Evolutionary conservation across 2,113 vertebrate genomes (phyloP).

Genomic region (Recurvirostra avosetta): DNA sequence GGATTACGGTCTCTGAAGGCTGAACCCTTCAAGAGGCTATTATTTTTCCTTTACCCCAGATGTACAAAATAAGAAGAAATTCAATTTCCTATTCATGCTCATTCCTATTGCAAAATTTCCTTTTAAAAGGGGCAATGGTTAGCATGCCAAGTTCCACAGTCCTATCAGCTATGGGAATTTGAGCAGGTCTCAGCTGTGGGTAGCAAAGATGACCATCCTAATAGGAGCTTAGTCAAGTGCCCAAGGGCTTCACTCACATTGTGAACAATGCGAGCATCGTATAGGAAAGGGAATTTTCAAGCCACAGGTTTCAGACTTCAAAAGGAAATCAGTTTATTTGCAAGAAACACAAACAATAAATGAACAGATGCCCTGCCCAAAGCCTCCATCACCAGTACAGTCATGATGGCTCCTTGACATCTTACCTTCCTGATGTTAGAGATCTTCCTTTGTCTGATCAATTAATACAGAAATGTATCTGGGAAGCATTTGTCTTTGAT

Average conservation of each 20-base stretch:
- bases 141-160: background rate
- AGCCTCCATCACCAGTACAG: background rate
- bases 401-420: background rate
- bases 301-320: background rate
- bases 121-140: background rate
- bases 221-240: background rate
- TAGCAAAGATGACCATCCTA: background rate
- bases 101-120: background rate
- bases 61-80: background rate
- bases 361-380: background rate
- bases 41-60: background rate
- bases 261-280: background rate
- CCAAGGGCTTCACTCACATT: background rate
- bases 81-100: background rate
- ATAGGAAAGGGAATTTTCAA: background rate
- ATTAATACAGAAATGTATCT: background rate
- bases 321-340: background rate
- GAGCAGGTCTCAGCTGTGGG: background rate
- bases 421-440: background rate
- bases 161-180: background rate
- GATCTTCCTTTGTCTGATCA: constrained; percentile 16
- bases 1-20: background rate
- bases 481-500: background rate
- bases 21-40: background rate
- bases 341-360: background rate